Conservation (phyloP, 2,113 vertebrate genomes). For the Mobula birostris region DNA sequence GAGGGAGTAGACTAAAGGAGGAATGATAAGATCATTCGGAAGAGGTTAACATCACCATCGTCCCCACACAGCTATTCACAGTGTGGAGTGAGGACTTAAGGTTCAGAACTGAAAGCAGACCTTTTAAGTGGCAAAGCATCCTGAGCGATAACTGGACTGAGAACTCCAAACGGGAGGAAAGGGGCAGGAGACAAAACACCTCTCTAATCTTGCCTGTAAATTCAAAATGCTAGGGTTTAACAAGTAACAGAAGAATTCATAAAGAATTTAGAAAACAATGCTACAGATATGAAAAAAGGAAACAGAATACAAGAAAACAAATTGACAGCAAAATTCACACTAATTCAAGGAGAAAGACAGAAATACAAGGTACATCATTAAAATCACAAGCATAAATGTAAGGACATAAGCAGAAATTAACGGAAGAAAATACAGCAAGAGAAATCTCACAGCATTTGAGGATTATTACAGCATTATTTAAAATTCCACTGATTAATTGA, state of each 20-base stretch:
- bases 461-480: background rate
- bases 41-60: slow-evolving; percentile 37
- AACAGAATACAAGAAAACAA: background rate
- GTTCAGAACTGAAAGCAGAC: slow-evolving; percentile 36
- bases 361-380: background rate
- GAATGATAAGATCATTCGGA: slow-evolving; percentile 27
- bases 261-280: background rate
- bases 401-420: background rate
- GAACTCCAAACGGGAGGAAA: slow-evolving; percentile 34
- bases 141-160: slow-evolving; percentile 35
- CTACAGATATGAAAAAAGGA: too few relatives aligned
- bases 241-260: background rate
- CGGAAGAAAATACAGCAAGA: background rate
- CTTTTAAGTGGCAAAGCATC: slow-evolving; percentile 37
- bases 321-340: background rate
- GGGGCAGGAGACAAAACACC: slow-evolving; percentile 21
- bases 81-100: slow-evolving; percentile 23
- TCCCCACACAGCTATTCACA: slow-evolving; percentile 33
- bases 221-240: slow-evolving; percentile 37
- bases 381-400: background rate
- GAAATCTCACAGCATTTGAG: background rate
- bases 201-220: slow-evolving; percentile 33
- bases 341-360: background rate
- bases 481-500: background rate
- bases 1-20: slow-evolving; percentile 14